Percentiles rank a stretch among this genome's conserved stretches.
Conservation (phyloP, 2,797 vertebrate species). For the Phyllotis vaccarum region DNA sequence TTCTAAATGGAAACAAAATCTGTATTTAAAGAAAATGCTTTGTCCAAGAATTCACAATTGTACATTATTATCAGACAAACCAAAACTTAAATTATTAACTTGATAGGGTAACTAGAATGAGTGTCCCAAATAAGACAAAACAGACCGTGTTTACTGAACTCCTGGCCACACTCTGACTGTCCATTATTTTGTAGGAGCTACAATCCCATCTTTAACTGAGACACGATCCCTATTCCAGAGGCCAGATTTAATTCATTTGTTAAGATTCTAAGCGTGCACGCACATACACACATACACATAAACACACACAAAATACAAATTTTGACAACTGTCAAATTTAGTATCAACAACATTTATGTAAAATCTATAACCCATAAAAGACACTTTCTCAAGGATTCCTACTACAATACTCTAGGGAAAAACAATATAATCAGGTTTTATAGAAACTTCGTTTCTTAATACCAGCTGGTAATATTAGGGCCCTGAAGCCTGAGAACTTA, state of each 20-base stretch:
- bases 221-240: background rate
- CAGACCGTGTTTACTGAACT: background rate
- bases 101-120: slow-evolving; percentile 15
- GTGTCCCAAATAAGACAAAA: background rate
- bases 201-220: background rate
- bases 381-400: slow-evolving; percentile 67
- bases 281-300: background rate
- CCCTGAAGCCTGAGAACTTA: slow-evolving; percentile 77
- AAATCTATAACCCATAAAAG: slow-evolving; percentile 71
- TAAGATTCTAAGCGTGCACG: slow-evolving; percentile 3
- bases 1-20: slow-evolving; percentile 17
- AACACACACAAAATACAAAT: background rate
- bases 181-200: background rate
- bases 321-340: slow-evolving; percentile 68
- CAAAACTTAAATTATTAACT: slow-evolving; percentile 39
- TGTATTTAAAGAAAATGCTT: slow-evolving; percentile 17
- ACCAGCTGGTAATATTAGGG: slow-evolving; percentile 78
- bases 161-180: background rate
- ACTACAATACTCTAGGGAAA: slow-evolving; percentile 58
- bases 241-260: slow-evolving; percentile 21
- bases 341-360: slow-evolving; percentile 65
- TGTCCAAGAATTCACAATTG: slow-evolving; percentile 29
- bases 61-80: background rate
- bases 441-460: slow-evolving; percentile 76
- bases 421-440: slow-evolving; percentile 79